phyloP scores from a whole-genome alignment of 1,140 invertebrate genomes.

The Liolophura sinensis region DNA sequence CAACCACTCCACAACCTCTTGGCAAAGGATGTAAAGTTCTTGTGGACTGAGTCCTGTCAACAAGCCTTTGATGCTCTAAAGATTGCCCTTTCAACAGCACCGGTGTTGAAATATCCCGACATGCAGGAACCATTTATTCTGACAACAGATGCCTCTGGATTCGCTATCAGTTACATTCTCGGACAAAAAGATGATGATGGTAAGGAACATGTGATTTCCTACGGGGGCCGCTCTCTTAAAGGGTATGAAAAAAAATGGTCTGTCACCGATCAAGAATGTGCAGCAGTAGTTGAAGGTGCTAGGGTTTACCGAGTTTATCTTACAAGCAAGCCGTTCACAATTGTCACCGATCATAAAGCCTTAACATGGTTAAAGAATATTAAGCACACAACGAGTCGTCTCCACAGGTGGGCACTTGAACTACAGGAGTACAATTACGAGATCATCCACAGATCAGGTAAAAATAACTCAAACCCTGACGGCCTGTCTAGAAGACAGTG shows the following conservation, averaged over 20 bases:
- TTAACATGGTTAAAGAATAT: too few relatives aligned
- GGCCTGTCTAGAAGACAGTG: too few relatives aligned
- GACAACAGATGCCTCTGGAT: too few relatives aligned
- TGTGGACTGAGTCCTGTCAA: conserved; percentile 26
- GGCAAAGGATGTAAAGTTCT: conserved; percentile 44
- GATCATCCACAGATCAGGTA: conserved; percentile 14
- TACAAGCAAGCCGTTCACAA: too few relatives aligned
- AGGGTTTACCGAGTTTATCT: too few relatives aligned
- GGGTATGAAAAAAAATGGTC: conserved; percentile 19
- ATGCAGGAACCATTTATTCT: too few relatives aligned
- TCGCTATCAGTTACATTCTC: too few relatives aligned
- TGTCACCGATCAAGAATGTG: conserved; percentile 8
- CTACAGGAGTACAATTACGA: conserved; percentile 13
- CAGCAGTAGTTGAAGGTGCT: too few relatives aligned
- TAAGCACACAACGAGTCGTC: conserved; percentile 10
- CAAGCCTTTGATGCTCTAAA: conserved; percentile 30
- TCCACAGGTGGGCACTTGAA: conserved; percentile 16
- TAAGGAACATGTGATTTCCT: conserved; percentile 24
- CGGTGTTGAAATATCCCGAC: too few relatives aligned
- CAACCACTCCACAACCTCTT: too few relatives aligned
- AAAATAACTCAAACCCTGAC: conserved; percentile 11
- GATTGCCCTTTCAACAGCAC: too few relatives aligned
- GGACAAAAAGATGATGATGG: conserved; percentile 21
- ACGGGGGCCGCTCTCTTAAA: conserved; percentile 21
- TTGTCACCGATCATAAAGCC: too few relatives aligned